These are phyloP conservation scores for Eudyptes chrysolophus DNA, from an alignment of 2,113 vertebrate genomes.

Conservation along the genomic window DNA sequence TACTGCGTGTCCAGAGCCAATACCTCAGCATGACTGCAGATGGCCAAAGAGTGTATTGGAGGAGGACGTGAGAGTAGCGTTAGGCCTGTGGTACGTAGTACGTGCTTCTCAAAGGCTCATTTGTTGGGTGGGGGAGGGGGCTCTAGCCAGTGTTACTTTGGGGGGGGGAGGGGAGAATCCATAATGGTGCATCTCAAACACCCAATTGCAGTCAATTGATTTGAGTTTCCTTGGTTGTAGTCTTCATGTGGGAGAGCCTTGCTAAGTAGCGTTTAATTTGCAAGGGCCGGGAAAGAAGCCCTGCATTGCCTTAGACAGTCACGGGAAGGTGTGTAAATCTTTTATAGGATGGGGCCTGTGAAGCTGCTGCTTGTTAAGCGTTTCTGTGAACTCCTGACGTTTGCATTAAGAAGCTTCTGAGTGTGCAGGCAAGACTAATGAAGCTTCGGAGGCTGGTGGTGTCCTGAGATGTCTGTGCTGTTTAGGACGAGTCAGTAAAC, in stretches of 20 bases:
- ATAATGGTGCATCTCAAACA: neutral
- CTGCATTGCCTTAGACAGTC: fast-evolving
- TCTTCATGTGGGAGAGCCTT: fast-evolving
- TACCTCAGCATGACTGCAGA: fast-evolving
- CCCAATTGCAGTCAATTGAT: fast-evolving
- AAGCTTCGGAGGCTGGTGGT: fast-evolving
- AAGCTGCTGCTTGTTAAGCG: fast-evolving
- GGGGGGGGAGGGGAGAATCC: no score
- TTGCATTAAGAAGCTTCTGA: neutral
- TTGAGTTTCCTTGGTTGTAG: neutral
- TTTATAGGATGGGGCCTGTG: fast-evolving
- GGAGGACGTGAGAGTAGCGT: fast-evolving
- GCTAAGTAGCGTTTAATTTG: neutral
- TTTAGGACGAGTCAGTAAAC: neutral
- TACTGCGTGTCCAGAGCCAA: fast-evolving
- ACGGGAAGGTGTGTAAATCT: fast-evolving
- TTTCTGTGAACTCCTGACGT: fast-evolving
- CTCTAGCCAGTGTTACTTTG: neutral
- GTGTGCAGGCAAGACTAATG: fast-evolving
- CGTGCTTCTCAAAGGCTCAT: fast-evolving
- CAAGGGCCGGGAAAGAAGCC: neutral
- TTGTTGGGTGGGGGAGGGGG: no score
- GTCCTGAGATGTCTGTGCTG: neutral
- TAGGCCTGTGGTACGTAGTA: neutral
- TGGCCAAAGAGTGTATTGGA: fast-evolving